Evolutionary conservation across 2,797 vertebrate genomes (phyloP), one percentile per base, ranked within the genome.

Genomic region (Protonibea diacanthus): DNA sequence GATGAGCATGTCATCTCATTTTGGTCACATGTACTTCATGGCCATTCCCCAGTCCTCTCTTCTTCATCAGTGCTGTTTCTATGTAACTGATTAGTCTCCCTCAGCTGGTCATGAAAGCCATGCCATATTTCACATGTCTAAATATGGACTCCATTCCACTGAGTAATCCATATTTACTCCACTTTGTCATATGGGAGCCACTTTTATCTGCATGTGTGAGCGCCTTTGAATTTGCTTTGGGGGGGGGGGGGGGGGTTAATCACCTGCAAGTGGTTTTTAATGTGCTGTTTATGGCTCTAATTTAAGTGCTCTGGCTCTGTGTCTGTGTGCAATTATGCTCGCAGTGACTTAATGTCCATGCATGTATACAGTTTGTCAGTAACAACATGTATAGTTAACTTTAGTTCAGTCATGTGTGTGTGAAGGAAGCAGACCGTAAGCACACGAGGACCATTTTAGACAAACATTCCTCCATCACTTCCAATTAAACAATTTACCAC

Each of bases 61-160:
- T 56, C 15, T 74, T 27, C 25, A 23, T n/a, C 6, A 72, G 13
- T 60, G 29, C 23, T 47, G 40, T 81, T 71, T 76, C 51, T 81
- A 62, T 77, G 47, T 56, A 57, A 88, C 53, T 66, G 72, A 59
- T 69, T 53, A 5, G 33, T 72, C 25, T 72, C 56, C 38, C 45
- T 84, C 64, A 77, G 80, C 59, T 82, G 84, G 75, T 68, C 74
- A 84, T 90, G 77, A 89, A 90, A 85, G 59, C 62, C 70, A 53
- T 58, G 77, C 49, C 29, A 75, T 78, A 84, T 84, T 89, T 88
- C 71, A 71, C 78, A 81, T 83, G 71, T 78, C 86, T 87, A 90
- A 88, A 86, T 87, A 86, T 83, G 88, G 85, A 66, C 84, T 67
- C 44, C 25, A 53, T 42, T 81, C 71, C 71, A 40, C 67, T 80